Evolutionary conservation across 2,888 invertebrate species (phyloP).

Genomic region (Rhingia campestris): DNA sequence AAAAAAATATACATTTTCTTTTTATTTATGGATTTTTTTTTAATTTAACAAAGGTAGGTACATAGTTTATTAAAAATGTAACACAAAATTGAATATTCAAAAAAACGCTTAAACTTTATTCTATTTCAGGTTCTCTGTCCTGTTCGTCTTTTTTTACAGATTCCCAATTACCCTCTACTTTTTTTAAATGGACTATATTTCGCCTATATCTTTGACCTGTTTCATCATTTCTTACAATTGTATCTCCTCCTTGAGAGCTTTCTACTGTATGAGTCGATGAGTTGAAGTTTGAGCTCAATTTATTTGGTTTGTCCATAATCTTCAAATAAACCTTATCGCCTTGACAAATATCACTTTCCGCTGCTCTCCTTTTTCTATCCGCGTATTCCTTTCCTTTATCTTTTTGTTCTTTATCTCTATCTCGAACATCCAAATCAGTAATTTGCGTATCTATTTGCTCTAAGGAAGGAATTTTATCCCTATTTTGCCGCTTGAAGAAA

Average conservation of each 20-base stretch:
- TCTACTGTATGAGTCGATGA: conserved; percentile 16
- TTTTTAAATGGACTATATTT: conserved; percentile 25
- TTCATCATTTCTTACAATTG: conserved; percentile 16
- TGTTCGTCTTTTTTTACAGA: not conserved
- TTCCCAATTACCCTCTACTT: conserved; percentile 21
- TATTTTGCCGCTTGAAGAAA: conserved; percentile 71
- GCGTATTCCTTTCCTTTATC: conserved; percentile 51
- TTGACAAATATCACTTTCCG: conserved; percentile 1
- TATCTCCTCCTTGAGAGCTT: conserved; percentile 13
- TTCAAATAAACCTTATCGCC: conserved; percentile 43
- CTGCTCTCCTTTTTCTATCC: conserved; percentile 30
- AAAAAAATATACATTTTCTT: not conserved
- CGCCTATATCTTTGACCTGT: conserved; percentile 16
- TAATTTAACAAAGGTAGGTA: too few species aligned
- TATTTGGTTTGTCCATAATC: conserved; percentile 21
- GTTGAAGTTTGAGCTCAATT: conserved; percentile 23
- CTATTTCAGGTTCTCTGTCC: not conserved
- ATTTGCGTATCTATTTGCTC: conserved; percentile 6
- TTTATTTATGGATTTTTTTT: too few species aligned
- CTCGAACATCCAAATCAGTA: conserved; percentile 7
- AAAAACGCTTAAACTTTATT: not conserved
- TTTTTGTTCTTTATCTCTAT: conserved; percentile 36
- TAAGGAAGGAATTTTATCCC: conserved; percentile 73
- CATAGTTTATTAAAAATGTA: not conserved
- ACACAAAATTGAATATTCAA: conserved; percentile 1